A percentile compares a stretch with the other conserved stretches of the same genome.
These are phyloP conservation scores for Tetrax tetrax DNA, from an alignment of 2,113 vertebrate species.

Conservation along the genomic window DNA sequence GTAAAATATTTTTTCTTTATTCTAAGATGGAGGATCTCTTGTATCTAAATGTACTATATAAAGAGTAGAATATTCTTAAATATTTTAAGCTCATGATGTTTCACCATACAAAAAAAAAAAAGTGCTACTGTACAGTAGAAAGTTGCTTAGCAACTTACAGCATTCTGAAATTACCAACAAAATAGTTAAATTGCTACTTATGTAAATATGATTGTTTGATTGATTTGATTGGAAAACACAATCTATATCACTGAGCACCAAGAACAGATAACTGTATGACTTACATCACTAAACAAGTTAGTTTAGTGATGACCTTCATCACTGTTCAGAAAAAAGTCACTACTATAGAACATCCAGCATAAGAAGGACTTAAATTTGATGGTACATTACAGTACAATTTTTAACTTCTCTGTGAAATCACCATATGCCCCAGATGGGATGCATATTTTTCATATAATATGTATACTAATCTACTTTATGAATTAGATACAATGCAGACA, in stretches of 20 bases:
- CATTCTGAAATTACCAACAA: neutral
- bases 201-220: accelerated
- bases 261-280: neutral
- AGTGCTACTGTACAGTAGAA: neutral
- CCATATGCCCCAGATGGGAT: neutral
- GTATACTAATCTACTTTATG: neutral
- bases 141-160: neutral
- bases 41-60: neutral
- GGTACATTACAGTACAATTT: neutral
- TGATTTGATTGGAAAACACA: neutral
- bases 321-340: neutral
- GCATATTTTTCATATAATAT: neutral
- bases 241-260: neutral
- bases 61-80: neutral
- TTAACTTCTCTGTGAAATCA: neutral
- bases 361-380: neutral
- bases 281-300: neutral
- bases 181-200: neutral
- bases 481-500: neutral
- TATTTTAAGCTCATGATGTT: neutral
- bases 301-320: too few species aligned
- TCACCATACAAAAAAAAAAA: neutral
- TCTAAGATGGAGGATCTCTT: neutral
- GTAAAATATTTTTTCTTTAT: neutral
- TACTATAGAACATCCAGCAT: neutral